Base-by-base conservation (phyloP, 2,797 vertebrate species). In the Bradypus variegatus region DNA sequence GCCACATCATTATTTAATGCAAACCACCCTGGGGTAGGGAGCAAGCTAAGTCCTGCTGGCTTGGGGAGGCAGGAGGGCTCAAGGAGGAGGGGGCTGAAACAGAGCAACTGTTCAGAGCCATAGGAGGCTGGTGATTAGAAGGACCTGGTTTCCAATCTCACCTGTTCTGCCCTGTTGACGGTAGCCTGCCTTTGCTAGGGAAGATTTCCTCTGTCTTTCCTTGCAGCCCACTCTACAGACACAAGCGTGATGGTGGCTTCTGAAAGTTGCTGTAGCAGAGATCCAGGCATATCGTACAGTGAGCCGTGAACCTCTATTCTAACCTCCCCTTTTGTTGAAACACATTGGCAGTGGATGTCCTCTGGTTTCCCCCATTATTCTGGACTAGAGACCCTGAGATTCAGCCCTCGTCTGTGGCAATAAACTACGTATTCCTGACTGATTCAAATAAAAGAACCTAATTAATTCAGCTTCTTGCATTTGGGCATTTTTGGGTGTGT, bases 111-210 rank as follows among this genome's bases (percentile, higher is more conserved):
- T 3, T 9, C 9, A n/a, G 64, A 69, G 12, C 8, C 15, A 4
- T 19, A 7, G 7, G n/a, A 7, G 27, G 27, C 29, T 14, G 2
- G 21, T 10, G 18, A 14, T n/a, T 0, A 21, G 75, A n/a, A 62
- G 12, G 8, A 6, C 53, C 6, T 1, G 5, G 55, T 33, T 21
- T 48, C 45, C 29, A 18, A 1, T 8, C 6, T 3, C n/a, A 2
- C 19, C 25, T 27, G 45, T 10, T 31, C 18, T 8, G 2, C 19
- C 3, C 27, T 13, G 2, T 10, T 29, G 0, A 6, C 14, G 1
- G 1, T 0, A 0, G n/a, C 19, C 4, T 36, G 4, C 38, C 45
- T 38, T 27, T 3, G 8, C 23, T 14, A 4, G 6, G 2, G n/a
- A 16, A 19, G 2, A 0, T 33, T 38, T 0, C 14, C 0, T 27